Conservation (phyloP, 2,888 invertebrate species). For the Nephrocerus scutellatus region DNA sequence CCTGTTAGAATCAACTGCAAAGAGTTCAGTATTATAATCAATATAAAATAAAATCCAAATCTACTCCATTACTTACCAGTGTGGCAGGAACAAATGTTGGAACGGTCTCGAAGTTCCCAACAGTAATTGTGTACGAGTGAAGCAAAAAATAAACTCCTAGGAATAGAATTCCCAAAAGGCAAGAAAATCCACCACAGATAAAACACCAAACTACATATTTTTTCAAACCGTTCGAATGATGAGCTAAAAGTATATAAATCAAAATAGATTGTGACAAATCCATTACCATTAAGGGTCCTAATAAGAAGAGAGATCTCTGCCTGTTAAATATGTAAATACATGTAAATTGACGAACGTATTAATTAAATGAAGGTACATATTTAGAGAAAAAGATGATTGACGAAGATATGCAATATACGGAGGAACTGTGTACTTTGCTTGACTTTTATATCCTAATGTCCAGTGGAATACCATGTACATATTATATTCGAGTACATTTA, state of each 20-base stretch:
- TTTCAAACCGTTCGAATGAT: conserved; percentile 49
- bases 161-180: conserved; percentile 66
- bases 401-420: too few relatives aligned
- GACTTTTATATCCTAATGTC: too few relatives aligned
- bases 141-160: conserved; percentile 70
- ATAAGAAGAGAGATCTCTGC: too few relatives aligned
- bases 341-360: too few relatives aligned
- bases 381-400: too few relatives aligned
- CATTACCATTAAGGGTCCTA: background rate
- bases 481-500: too few relatives aligned
- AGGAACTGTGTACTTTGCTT: too few relatives aligned
- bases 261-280: background rate
- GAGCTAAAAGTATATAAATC: conserved; percentile 35
- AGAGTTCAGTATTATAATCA: conserved; percentile 12
- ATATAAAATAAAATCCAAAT: background rate
- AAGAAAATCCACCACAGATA: conserved; percentile 67
- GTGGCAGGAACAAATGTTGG: conserved; percentile 91
- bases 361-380: too few relatives aligned
- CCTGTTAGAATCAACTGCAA: conserved; percentile 78
- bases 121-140: conserved; percentile 66
- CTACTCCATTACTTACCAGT: conserved; percentile 58
- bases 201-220: conserved; percentile 74
- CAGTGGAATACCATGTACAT: too few relatives aligned
- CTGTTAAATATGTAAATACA: too few relatives aligned
- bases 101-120: conserved; percentile 79